A percentile compares a stretch with the other conserved stretches of the same genome.
Evolutionary conservation across 1,140 invertebrate species (phyloP).

Genomic region (Mamestra configurata): DNA sequence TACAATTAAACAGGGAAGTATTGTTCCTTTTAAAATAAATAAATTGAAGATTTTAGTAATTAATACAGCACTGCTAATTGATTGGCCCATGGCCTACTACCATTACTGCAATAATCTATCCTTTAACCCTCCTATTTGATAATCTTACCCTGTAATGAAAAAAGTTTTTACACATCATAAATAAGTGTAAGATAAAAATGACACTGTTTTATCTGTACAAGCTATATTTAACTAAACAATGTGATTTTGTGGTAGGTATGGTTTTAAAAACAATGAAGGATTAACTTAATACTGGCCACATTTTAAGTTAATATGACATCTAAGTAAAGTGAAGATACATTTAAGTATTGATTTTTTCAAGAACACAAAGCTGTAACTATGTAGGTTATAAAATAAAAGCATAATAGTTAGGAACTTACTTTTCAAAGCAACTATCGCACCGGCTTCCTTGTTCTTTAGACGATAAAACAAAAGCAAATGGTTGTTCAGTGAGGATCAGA

Average conservation of each 20-base stretch:
- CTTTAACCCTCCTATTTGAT: not conserved
- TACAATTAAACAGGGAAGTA: too few relatives aligned
- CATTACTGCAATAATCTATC: not conserved
- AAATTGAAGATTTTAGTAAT: not conserved
- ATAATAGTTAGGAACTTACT: slow-evolving; percentile 66
- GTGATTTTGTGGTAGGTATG: too few relatives aligned
- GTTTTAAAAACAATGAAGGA: too few relatives aligned
- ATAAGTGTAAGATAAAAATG: too few relatives aligned
- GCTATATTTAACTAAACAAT: not conserved
- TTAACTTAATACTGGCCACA: too few relatives aligned
- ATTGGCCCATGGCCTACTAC: not conserved
- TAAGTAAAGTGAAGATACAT: too few relatives aligned
- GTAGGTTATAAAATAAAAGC: not conserved
- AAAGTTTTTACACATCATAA: not conserved
- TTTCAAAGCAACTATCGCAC: slow-evolving; percentile 83
- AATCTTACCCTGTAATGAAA: not conserved
- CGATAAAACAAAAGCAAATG: slow-evolving; percentile 81
- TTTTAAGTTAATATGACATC: too few relatives aligned
- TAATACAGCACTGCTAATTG: not conserved
- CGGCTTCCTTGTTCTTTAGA: slow-evolving; percentile 81
- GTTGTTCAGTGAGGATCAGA: slow-evolving; percentile 78
- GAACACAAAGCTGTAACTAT: too few relatives aligned
- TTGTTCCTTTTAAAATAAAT: too few relatives aligned
- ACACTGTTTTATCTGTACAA: not conserved
- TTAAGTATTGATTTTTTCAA: not conserved